Base-by-base conservation (phyloP, 1,140 invertebrate species). In the Antheraea pernyi region DNA sequence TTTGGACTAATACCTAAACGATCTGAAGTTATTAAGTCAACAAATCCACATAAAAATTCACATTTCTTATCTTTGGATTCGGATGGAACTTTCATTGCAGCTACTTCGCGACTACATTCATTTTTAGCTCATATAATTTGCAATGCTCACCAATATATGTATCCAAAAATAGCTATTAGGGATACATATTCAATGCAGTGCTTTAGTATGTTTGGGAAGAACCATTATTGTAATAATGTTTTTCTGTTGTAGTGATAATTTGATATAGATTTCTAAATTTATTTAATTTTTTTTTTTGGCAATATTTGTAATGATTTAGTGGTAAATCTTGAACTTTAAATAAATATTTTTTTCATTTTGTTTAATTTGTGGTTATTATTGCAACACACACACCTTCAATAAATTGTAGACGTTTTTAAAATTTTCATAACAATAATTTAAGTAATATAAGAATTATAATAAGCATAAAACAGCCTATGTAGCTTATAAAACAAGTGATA, bases 221-320 rank as follows among this genome's bases (percentile, higher is more conserved):
- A 91, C 67, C 36, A 78, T n/a, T 88, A 87, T 75, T 91, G 88
- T 74, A 81, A 84, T 62, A 87, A 81, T 70, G 84, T 90, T 79
- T 78, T 75, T 84, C 67, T 83, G 71, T 73, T 81, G 70, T 80
- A 82, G 76, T 74, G n/a, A n/a, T 61, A 30, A 16, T 61, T 16
- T 36, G 0, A 10, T 30, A 30, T 42, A 42, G 0, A 4, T 42
- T 42, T 42, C 7, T 42, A 11, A 13, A n/a, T 53, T 53, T 16
- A n/a, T n/a, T n/a, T n/a, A n/a, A n/a, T n/a, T n/a, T n/a, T n/a
- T n/a, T n/a, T 53, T 53, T 53, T 53, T 53, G 11, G 39, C 5
- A 53, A 16, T n/a, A 16, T 53, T 53, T 53, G 46, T 16, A 53
- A 53, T 53, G 16, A 13, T 53, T 53, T 16, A 53, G 5, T 16